phyloP scores from a whole-genome alignment of 2,797 vertebrate species.

The Rachycentron canadum region DNA sequence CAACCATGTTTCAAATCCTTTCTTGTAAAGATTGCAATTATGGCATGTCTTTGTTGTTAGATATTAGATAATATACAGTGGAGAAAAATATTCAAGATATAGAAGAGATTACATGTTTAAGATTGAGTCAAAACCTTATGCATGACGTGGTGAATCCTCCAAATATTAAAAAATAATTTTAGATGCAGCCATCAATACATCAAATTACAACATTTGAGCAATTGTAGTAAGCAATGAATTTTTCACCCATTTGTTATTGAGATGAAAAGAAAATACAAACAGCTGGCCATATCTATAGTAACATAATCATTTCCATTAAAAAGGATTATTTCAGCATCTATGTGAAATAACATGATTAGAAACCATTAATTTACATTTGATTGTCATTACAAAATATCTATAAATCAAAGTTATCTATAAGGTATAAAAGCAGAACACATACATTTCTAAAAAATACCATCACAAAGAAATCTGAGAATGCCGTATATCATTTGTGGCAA shows the following conservation, averaged over 20 bases:
- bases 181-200: constrained; percentile 59
- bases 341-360: constrained; percentile 81
- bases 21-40: constrained; percentile 55
- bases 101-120: constrained; percentile 65
- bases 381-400: constrained; percentile 88
- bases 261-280: constrained; percentile 72
- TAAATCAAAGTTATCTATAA: constrained; percentile 84
- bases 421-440: constrained; percentile 83
- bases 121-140: constrained; percentile 49
- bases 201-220: constrained; percentile 57
- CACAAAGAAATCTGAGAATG: constrained; percentile 80
- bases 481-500: constrained; percentile 73
- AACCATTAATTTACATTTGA: constrained; percentile 87
- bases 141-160: constrained; percentile 56
- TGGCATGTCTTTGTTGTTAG: constrained; percentile 60
- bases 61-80: constrained; percentile 64
- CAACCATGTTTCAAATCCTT: constrained; percentile 38
- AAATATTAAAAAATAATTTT: constrained; percentile 70
- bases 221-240: constrained; percentile 24
- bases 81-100: constrained; percentile 65
- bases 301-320: constrained; percentile 76
- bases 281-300: constrained; percentile 67
- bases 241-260: constrained; percentile 53
- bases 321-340: constrained; percentile 78
- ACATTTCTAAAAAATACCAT: constrained; percentile 83